Conservation (phyloP, 1,140 invertebrate genomes). For the Penaeus chinensis region DNA sequence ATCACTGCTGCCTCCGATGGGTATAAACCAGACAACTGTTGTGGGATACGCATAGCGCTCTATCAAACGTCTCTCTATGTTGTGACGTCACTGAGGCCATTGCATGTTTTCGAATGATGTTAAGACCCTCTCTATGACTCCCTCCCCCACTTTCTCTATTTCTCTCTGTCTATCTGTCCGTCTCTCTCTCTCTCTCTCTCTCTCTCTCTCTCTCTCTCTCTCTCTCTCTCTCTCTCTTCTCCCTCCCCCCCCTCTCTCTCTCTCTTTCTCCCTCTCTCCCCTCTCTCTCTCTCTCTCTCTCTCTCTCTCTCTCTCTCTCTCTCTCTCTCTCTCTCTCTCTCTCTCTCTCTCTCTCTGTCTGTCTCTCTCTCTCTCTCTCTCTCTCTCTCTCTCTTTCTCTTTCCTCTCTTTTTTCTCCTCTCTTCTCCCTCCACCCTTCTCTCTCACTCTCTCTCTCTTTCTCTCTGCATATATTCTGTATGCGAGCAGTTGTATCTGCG, state of each 20-base stretch:
- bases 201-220: neutral
- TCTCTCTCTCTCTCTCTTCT: neutral
- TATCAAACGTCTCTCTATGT: no score
- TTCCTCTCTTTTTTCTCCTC: neutral
- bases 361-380: constrained; percentile 18
- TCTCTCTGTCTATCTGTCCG: constrained; percentile 21
- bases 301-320: constrained; percentile 27
- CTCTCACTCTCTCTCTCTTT: neutral
- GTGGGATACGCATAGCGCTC: no score
- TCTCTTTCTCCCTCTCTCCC: no score
- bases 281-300: constrained; percentile 19
- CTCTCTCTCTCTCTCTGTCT: neutral
- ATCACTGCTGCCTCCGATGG: no score
- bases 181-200: neutral
- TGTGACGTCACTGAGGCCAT: no score
- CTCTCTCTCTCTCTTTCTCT: constrained; percentile 36
- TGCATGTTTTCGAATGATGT: no score
- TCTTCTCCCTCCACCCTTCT: neutral
- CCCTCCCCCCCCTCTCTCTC: no score
- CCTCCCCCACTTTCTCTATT: constrained; percentile 7
- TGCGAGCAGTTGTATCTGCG: no score
- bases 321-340: constrained; percentile 22
- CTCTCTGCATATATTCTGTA: neutral
- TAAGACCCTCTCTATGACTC: neutral
- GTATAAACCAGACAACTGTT: no score